phyloP scores from a whole-genome alignment of 2,797 vertebrate species.

The Morelia viridis region DNA sequence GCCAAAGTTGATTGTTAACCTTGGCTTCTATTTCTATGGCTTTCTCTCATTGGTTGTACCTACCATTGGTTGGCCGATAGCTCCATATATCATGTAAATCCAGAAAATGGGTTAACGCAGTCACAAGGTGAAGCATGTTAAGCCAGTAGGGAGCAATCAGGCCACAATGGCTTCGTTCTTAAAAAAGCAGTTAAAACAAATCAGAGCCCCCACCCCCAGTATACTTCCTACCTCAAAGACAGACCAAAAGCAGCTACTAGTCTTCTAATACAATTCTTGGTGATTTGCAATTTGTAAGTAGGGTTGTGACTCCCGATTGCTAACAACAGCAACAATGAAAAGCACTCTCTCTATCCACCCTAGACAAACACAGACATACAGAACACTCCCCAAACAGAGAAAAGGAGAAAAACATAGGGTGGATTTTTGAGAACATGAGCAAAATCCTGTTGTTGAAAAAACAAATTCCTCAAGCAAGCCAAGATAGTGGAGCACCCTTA shows the following conservation, averaged over 20 bases:
- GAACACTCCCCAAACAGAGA: background rate
- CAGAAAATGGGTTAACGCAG: background rate
- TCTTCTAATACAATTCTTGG: background rate
- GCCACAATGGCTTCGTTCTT: background rate
- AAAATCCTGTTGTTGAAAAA: background rate
- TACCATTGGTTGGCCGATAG: background rate
- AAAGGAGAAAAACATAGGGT: background rate
- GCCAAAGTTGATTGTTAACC: background rate
- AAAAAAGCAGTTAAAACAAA: background rate
- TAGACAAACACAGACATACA: background rate
- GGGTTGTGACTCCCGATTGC: background rate
- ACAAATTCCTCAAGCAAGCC: background rate
- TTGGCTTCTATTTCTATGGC: background rate
- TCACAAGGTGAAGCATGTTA: background rate
- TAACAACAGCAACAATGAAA: background rate
- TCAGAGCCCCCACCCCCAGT: background rate
- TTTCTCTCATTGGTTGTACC: background rate
- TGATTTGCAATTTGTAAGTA: background rate
- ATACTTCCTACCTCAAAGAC: background rate
- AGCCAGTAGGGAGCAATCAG: background rate
- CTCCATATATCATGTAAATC: background rate
- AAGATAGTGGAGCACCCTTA: background rate
- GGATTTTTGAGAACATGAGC: background rate
- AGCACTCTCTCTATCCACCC: background rate
- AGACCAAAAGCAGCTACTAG: too few relatives aligned